Conservation (phyloP, 1,140 invertebrate genomes). For the Pseudobourletiella spinata region DNA sequence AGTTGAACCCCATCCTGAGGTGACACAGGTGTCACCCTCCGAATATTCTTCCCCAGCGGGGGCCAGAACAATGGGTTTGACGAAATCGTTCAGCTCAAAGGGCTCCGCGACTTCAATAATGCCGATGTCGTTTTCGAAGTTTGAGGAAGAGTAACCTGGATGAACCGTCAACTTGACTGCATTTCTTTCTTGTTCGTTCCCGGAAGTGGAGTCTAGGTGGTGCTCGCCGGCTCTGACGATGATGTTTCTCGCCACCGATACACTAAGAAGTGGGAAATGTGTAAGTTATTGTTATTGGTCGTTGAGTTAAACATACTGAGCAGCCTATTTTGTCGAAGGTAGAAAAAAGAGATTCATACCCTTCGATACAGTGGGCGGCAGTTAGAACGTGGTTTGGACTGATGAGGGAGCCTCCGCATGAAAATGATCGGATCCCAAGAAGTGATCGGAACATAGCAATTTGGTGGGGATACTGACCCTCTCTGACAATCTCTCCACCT, state of each 20-base stretch:
- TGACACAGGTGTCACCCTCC: not conserved
- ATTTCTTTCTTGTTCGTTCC: not conserved
- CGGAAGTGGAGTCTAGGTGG: constrained; percentile 24
- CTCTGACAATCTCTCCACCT: not conserved
- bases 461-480: not conserved
- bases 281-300: too few species aligned
- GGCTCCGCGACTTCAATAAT: not conserved
- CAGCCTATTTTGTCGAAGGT: too few species aligned
- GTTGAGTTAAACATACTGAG: too few species aligned
- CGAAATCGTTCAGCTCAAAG: not conserved
- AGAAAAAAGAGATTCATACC: too few species aligned
- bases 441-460: not conserved
- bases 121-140: not conserved
- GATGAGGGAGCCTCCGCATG: constrained; percentile 55
- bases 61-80: not conserved
- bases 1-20: constrained; percentile 1
- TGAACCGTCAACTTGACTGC: not conserved
- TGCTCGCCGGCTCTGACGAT: constrained; percentile 38
- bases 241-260: constrained; percentile 13
- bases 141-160: not conserved
- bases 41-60: not conserved
- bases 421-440: not conserved
- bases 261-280: too few species aligned
- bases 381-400: constrained; percentile 49
- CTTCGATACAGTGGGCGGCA: constrained; percentile 50